Base-by-base conservation (phyloP, 2,888 invertebrate genomes). In the Antitype chi region DNA sequence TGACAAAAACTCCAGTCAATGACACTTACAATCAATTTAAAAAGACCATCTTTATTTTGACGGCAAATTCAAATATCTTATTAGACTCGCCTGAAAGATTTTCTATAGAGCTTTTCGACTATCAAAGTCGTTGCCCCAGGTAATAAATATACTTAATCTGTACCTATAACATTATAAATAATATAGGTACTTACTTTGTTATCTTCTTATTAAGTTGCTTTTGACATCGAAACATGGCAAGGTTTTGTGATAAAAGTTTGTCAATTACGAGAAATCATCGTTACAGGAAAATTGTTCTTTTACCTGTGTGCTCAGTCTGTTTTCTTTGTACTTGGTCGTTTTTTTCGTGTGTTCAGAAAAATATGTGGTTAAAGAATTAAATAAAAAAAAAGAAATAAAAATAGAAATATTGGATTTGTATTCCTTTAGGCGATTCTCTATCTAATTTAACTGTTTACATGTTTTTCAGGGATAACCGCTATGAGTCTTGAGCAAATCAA, bases 1-100 rank as follows among this genome's bases (percentile, higher is more conserved):
- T 15, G 9, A 49, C 25, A 81, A 77, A 78, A 73, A 69, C 25
- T 55, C 43, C 43, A 70, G 79, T 79, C 85, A 88, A 76, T 70
- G 87, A 76, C 87, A 81, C 70, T 64, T 72, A 64, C 47, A 62
- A 73, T 84, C 70, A 87, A 75, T 75, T 78, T 60, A 63, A 57
- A 43, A 63, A 49, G 1, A 55, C 53, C 62, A 74, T 71, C 32
- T 66, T 7, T 62, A n/a, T 60, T 17, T 67, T 43, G 62, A 38
- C 43, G 59, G 23, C 11, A 60, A 55, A 32, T 55, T 60, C 5
- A 15, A 74, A 69, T 62, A 74, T 23, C 47, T 76, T 28, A 66
- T 78, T 55, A 38, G 73, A 60, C 63, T 66, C 52, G 20, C 49
- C 59, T 71, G 17, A 77, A 75, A 63, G 20, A 53, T 64, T 76